Base-by-base conservation (phyloP, 1,140 invertebrate species). In the Harlomillsia oculata region DNA sequence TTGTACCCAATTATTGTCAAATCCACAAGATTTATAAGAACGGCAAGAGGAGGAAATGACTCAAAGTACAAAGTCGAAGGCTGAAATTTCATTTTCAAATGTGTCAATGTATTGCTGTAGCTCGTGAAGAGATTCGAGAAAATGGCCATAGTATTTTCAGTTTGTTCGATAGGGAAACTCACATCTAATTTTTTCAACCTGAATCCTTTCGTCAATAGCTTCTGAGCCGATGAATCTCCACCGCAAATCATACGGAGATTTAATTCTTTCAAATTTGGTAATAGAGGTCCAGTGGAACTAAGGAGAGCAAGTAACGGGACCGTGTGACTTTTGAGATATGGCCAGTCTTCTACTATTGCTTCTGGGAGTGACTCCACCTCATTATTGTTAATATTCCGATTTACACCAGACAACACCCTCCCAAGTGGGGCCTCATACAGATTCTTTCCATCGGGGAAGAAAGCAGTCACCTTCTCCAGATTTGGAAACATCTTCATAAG, bases 241-340 rank as follows among this genome's bases (percentile, higher is more conserved):
- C n/a, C n/a, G n/a, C n/a, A 34, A 37, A 50, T 39, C 30, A 50
- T 50, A 23, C 39, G 48, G 5, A 50, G 23, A 37, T 50, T 36
- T 14, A 50, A 36, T n/a, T 50, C 48, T n/a, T 20, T 50, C 11
- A 50, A 28, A 20, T 26, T 21, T 1, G 6, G n/a, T 26, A 50
- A 39, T 4, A 23, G n/a, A 23, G 48, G 48, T 23, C 30, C 34
- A 5, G 32, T 50, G 14, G 39, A n/a, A 28, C 48, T 37, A 14
- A 39, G 23, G 39, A 50, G 23, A 13, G 39, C 9, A 16, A 37
- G 48, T 11, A 23, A 21, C n/a, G 39, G 16, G 3, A 50, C 39
- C 6, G 39, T 50, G 20, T 50, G 48, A 4, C 32, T 26, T 3
- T 28, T 34, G 0, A 50, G 34, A 14, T 26, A 50, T 14, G 48